Evolutionary conservation across 2,113 vertebrate genomes (phyloP).

Genomic region (Argyrosomus japonicus): DNA sequence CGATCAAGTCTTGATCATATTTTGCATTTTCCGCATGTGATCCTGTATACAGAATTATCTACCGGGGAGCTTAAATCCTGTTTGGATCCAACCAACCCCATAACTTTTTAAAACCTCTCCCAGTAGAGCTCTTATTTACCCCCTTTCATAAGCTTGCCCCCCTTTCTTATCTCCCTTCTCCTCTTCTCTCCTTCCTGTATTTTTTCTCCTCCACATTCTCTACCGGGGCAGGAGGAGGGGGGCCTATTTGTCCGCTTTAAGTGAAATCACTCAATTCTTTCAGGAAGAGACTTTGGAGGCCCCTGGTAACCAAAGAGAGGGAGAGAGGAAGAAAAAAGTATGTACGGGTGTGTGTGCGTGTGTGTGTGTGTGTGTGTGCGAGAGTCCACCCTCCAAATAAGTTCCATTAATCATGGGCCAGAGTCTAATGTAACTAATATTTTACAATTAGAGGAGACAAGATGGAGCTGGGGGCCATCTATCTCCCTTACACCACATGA

Average conservation of each 20-base stretch:
- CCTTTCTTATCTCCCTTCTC: conserved; percentile 42
- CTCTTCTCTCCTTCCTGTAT: conserved; percentile 24
- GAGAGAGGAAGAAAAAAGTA: conserved; percentile 32
- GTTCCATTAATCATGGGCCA: conserved; percentile 99
- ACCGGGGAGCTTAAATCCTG: conserved; percentile 42
- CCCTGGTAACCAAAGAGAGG: conserved; percentile 45
- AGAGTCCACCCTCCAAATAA: conserved; percentile 97
- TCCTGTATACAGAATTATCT: conserved; percentile 54
- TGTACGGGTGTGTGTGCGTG: conserved; percentile 32
- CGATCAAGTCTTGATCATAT: conserved; percentile 61
- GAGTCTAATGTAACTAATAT: conserved; percentile 99
- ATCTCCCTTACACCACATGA: conserved; percentile 99
- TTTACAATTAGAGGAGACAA: conserved; percentile 99
- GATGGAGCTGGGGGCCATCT: conserved; percentile 98
- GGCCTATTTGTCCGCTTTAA: conserved; percentile 97
- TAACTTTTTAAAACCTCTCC: conserved; percentile 64
- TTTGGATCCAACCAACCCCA: conserved; percentile 30
- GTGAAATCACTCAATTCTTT: conserved; percentile 99
- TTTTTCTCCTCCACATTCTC: conserved; percentile 83
- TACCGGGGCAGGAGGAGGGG: conserved; percentile 77
- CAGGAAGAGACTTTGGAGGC: conserved; percentile 93
- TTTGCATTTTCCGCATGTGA: conserved; percentile 27
- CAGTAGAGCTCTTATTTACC: conserved; percentile 46
- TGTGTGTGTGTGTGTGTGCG: conserved; percentile 34
- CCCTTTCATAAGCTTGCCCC: conserved; percentile 45